A percentile compares a stretch with the other conserved stretches of the same genome.
phyloP scores from a whole-genome alignment of 2,113 vertebrate genomes.

The Pseudopipra pipra region DNA sequence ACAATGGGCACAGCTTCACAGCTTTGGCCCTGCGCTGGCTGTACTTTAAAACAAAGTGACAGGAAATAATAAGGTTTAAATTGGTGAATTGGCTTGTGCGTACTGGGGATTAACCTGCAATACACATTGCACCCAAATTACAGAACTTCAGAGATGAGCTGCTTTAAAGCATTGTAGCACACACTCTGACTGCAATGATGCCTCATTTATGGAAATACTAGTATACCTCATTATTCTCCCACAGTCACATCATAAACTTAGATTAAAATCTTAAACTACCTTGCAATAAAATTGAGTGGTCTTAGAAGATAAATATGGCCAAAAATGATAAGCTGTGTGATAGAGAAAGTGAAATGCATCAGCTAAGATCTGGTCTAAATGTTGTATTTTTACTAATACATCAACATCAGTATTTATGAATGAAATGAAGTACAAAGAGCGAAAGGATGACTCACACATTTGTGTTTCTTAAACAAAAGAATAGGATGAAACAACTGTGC shows the following conservation, averaged over 20 bases:
- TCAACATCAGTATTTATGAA: background rate
- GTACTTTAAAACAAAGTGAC: conserved; percentile 42
- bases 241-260: background rate
- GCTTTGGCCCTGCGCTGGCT: background rate
- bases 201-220: background rate
- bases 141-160: background rate
- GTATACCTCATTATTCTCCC: background rate
- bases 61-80: conserved; percentile 61
- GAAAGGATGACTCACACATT: background rate
- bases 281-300: background rate
- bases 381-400: background rate
- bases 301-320: background rate
- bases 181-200: background rate
- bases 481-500: background rate
- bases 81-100: conserved; percentile 30
- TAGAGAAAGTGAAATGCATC: background rate
- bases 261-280: background rate
- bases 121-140: conserved; percentile 3
- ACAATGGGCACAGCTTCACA: conserved; percentile 5
- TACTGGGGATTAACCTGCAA: conserved; percentile 30
- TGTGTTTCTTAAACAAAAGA: background rate
- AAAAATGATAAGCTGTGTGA: background rate
- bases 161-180: background rate
- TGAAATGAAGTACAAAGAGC: background rate
- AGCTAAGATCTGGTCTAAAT: background rate